Conservation (phyloP, 2,797 vertebrate genomes). For the Trachurus trachurus region DNA sequence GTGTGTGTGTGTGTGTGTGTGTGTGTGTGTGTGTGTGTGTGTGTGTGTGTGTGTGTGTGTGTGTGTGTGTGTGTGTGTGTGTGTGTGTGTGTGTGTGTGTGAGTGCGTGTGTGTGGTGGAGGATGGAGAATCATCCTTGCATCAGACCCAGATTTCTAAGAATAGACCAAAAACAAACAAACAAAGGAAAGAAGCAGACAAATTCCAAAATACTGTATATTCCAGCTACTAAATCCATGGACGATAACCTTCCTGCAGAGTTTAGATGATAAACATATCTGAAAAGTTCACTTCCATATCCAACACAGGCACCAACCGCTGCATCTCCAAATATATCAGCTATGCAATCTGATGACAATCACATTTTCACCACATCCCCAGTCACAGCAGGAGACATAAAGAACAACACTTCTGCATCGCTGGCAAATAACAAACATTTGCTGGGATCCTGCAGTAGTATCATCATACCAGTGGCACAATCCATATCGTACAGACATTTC, state of each 20-base stretch:
- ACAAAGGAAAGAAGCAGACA: constrained; percentile 4
- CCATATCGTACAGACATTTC: background rate
- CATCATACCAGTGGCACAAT: background rate
- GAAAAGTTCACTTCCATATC: background rate
- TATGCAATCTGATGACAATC: background rate
- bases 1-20: background rate
- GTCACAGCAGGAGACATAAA: background rate
- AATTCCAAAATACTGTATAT: background rate
- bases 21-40: background rate
- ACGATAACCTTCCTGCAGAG: background rate
- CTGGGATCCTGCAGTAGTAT: background rate
- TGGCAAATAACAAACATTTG: background rate
- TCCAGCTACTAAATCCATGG: background rate
- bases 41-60: background rate
- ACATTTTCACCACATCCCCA: background rate
- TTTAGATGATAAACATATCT: background rate
- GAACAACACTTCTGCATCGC: background rate
- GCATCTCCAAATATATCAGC: background rate
- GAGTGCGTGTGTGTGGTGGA: constrained; percentile 9
- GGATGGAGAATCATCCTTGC: constrained; percentile 35
- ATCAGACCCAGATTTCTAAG: constrained; percentile 61
- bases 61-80: background rate
- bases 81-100: background rate
- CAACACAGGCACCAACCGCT: background rate
- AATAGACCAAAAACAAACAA: constrained; percentile 59